Evolutionary conservation across 2,888 invertebrate species (phyloP), one percentile per base, ranked within the genome.

Genomic region (Agrotis clavis): DNA sequence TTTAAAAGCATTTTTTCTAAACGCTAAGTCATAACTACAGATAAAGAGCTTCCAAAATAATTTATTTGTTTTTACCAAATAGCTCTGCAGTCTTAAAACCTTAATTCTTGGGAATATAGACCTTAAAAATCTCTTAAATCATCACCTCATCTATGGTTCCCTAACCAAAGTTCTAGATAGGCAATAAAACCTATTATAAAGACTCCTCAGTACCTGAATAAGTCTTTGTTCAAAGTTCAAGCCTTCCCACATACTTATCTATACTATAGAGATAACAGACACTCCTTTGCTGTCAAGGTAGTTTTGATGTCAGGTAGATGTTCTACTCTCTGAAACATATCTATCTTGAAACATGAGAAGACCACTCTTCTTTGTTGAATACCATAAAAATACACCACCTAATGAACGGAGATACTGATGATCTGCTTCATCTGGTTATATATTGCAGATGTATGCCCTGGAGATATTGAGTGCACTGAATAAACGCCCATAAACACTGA

Each of bases 211-310:
- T 14, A 16, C 13, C 13, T 4, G 4, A 16, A n/a, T 13, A 9
- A 56, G 2, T 1, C 35, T 25, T 16, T 50, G 64, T 62, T n/a
- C 76, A 68, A 77, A 80, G 75, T 74, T 48, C 74, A 79, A 35
- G 13, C n/a, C 14, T 13, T 45, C 16, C 2, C 35, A 35, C 7
- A 41, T 47, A 18, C 53, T 78, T 76, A 78, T 78, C 81, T 75
- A 0, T 5, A 47, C 81, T 75, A 0, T 5, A 47, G 19, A 76
- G 78, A 78, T 78, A 78, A 66, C 45, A 68, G 13, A 4, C 25
- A 5, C 56, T 56, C 1, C 14, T 19, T 30, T 53, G 30, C 18
- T 45, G 13, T 25, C 18, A 56, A 5, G 9, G 2, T 16, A 3
- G 11, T 19, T 6, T 16, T 51, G 0, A 50, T 47, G 18, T 50